Base-by-base conservation (phyloP, 2,797 vertebrate species). In the Eulemur albifrons region DNA sequence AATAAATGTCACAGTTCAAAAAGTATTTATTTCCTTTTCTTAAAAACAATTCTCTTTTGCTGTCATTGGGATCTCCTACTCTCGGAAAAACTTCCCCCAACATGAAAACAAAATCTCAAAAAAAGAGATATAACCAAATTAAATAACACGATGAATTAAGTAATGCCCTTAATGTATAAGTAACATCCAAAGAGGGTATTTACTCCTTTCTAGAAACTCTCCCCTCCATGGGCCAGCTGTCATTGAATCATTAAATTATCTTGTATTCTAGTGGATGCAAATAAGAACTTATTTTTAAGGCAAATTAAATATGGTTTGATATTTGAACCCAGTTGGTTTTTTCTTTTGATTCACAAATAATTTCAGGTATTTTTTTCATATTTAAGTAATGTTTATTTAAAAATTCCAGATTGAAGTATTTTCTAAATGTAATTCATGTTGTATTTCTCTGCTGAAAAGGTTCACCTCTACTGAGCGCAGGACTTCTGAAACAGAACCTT, bases 371-470 rank as follows among this genome's bases (percentile, higher is more conserved):
- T 94, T 89, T 88, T 73, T 50, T 90, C 9, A 85, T 69, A 80
- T 93, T 88, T 73, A 94, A 94, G n/a, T 50, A 63, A 43, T 85
- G 0, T 85, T 96, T 77, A 65, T 98, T 97, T 52, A 85, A 97
- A 92, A 92, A 90, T 18, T 7, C 35, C 67, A 95, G 43, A 73
- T 81, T 91, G 21, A 95, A 90, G 50, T 83, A 1, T 43, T 73
- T 97, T 91, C 89, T 94, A 90, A 84, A 65, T 35, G 67, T 67
- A 94, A 84, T 96, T 88, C 59, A 63, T 63, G 20, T 82, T 59
- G 59, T 88, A 57, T 90, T 97, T 97, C 94, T 97, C 93, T 89
- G 94, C 43, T 96, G 82, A 89, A 35, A 95, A 23, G 17, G 63
- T 97, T 94, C 40, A 77, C 30, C 81, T 88, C 76, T 89, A 54